These are phyloP conservation scores for Rhinopomastus cyanomelas DNA, from an alignment of 2,113 vertebrate species.

Conservation along the genomic window DNA sequence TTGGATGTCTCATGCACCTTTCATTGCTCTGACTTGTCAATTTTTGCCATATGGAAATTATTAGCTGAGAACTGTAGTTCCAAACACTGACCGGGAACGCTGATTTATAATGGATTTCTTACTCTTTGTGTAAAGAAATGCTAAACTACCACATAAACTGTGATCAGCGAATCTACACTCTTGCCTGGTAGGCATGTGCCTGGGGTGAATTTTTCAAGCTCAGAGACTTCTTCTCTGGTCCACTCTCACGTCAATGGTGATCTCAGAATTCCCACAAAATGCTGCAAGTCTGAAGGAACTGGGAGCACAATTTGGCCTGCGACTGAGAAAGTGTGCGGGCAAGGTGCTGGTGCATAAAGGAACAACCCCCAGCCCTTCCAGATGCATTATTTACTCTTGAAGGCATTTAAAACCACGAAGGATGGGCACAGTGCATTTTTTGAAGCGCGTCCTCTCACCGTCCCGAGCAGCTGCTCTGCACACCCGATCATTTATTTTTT, in stretches of 20 bases:
- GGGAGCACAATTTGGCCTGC: neutral
- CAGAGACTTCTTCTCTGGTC: neutral
- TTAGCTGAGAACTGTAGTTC: slow-evolving; percentile 49
- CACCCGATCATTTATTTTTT: neutral
- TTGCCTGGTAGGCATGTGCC: neutral
- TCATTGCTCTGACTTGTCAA: slow-evolving; percentile 53
- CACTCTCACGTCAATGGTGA: neutral
- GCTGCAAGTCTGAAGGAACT: neutral
- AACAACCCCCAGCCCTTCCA: slow-evolving; percentile 26
- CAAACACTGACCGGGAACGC: slow-evolving; percentile 48
- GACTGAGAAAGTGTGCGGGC: neutral
- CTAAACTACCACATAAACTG: neutral
- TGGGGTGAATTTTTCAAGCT: neutral
- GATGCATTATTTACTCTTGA: slow-evolving; percentile 6
- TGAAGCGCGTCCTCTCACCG: neutral
- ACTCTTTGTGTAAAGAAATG: slow-evolving; percentile 8
- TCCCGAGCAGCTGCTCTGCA: neutral
- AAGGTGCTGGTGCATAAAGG: slow-evolving; percentile 5
- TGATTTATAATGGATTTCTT: slow-evolving; percentile 37
- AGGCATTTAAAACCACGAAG: neutral
- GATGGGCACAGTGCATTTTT: neutral
- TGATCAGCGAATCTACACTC: neutral
- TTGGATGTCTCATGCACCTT: slow-evolving; percentile 8
- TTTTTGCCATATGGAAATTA: slow-evolving; percentile 70
- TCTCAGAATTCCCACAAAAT: neutral